Evolutionary conservation across 2,113 vertebrate species (phyloP).

Genomic region (Sula dactylatra): DNA sequence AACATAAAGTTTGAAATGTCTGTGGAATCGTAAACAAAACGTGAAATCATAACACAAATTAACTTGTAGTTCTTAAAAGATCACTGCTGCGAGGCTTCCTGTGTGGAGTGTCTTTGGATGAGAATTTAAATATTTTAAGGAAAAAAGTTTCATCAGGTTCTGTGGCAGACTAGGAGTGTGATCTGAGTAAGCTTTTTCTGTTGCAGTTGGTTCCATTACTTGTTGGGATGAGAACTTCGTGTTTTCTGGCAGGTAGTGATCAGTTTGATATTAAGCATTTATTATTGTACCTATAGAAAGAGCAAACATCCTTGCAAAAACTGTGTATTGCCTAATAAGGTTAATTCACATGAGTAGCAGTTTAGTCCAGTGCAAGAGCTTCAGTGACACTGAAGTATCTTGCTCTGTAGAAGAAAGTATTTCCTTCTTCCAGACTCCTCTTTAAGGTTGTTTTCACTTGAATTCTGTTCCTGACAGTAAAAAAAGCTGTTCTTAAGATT

Average conservation of each 20-base stretch:
- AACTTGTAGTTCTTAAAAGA: background rate
- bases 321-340: fast-evolving
- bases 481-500: background rate
- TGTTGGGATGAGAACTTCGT: background rate
- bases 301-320: background rate
- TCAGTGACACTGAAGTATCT: background rate
- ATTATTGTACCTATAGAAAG: background rate
- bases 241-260: background rate
- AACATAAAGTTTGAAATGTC: background rate
- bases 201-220: background rate
- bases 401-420: background rate
- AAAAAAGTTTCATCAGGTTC: background rate
- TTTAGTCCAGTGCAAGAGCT: background rate
- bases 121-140: background rate
- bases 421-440: background rate
- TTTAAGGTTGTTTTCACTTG: background rate
- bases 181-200: background rate
- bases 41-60: background rate
- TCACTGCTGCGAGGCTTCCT: background rate
- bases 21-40: background rate
- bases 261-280: background rate
- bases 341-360: background rate
- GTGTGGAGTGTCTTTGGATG: background rate
- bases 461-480: background rate
- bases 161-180: background rate